Conservation (phyloP, 2,797 vertebrate genomes). For the Dendrocincla tyrannina region DNA sequence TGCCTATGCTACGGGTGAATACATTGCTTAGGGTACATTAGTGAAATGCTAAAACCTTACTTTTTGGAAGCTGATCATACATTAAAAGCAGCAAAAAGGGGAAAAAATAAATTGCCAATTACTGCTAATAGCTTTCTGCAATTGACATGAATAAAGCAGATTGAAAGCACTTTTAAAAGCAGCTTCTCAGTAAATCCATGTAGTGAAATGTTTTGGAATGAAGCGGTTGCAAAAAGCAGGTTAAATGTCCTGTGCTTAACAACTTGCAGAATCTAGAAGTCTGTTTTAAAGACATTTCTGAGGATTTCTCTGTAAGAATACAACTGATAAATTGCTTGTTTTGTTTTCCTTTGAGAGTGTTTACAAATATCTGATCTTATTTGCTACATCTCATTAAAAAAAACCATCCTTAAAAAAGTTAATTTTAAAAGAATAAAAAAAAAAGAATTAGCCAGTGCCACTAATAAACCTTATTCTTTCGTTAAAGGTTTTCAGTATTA, state of each 20-base stretch:
- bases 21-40: neutral
- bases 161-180: slow-evolving; percentile 47
- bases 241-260: slow-evolving; percentile 50
- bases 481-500: slow-evolving; percentile 1
- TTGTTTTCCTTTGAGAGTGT: neutral
- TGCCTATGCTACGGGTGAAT: neutral
- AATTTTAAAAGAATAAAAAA: neutral
- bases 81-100: neutral
- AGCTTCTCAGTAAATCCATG: slow-evolving; percentile 45
- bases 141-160: slow-evolving; percentile 37
- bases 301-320: slow-evolving; percentile 18
- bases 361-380: neutral
- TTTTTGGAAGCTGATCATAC: slow-evolving; percentile 17
- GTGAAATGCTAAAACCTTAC: slow-evolving; percentile 15
- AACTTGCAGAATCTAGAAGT: neutral
- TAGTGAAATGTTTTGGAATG: slow-evolving; percentile 36
- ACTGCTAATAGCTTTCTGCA: slow-evolving; percentile 59
- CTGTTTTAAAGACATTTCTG: slow-evolving; percentile 33
- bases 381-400: neutral
- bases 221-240: slow-evolving; percentile 37
- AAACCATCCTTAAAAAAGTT: neutral
- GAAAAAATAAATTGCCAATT: slow-evolving; percentile 49
- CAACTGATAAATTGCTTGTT: slow-evolving; percentile 36
- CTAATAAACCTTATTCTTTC: slow-evolving; percentile 1
- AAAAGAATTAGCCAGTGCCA: neutral